phyloP scores from a whole-genome alignment of 1,140 invertebrate species.

The Aphaenogaster ashmeadi region DNA sequence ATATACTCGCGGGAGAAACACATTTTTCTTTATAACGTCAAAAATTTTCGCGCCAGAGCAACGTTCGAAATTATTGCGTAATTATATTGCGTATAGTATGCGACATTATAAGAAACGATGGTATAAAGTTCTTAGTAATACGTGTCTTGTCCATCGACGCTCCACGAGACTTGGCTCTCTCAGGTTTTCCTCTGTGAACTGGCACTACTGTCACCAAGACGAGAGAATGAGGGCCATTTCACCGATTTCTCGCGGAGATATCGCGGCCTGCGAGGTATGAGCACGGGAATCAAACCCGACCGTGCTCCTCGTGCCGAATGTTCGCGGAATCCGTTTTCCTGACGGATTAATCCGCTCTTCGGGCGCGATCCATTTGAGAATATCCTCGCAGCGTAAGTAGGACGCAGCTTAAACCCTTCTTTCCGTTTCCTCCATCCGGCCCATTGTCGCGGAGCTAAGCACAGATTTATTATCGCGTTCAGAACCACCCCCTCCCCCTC shows the following conservation, averaged over 20 bases:
- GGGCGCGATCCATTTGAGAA: slow-evolving; percentile 79
- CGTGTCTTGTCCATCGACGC: neutral
- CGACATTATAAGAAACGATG: neutral
- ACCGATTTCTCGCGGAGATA: slow-evolving; percentile 46
- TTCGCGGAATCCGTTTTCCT: slow-evolving; percentile 73
- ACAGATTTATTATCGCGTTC: slow-evolving; percentile 82
- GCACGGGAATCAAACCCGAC: slow-evolving; percentile 68
- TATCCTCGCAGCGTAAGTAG: slow-evolving; percentile 78
- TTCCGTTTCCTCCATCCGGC: slow-evolving; percentile 74
- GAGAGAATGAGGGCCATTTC: slow-evolving; percentile 20
- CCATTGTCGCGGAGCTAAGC: slow-evolving; percentile 82
- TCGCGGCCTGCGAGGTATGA: slow-evolving; percentile 10
- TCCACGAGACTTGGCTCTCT: neutral
- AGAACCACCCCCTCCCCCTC: slow-evolving; percentile 64
- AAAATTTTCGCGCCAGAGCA: neutral
- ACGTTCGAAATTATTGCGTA: neutral
- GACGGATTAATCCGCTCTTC: slow-evolving; percentile 76
- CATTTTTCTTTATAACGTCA: slow-evolving; percentile 2
- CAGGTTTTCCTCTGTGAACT: slow-evolving; percentile 15
- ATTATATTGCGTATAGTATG: too few species aligned
- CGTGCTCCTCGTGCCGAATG: slow-evolving; percentile 62
- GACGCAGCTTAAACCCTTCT: slow-evolving; percentile 82
- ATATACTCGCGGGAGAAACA: neutral
- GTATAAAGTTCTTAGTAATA: neutral
- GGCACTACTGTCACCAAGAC: slow-evolving; percentile 8